Conservation (phyloP, 2,888 invertebrate genomes). For the Pseudoips prasinana region DNA sequence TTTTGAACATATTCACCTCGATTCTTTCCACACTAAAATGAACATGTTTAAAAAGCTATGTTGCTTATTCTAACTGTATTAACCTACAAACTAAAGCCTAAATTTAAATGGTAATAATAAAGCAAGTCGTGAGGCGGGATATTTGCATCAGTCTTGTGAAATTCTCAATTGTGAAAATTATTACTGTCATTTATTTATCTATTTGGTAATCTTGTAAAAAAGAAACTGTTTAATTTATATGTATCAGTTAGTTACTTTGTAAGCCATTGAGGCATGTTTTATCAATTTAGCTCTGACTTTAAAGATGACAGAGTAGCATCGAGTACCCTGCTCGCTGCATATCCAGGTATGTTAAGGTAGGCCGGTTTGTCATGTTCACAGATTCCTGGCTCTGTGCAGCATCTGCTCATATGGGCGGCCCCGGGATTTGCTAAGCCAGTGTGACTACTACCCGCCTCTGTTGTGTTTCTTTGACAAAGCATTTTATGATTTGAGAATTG, state of each 20-base stretch:
- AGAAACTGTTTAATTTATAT: slow-evolving; percentile 50
- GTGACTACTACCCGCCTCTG: slow-evolving; percentile 56
- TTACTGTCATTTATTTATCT: slow-evolving; percentile 73
- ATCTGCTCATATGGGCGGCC: slow-evolving; percentile 51
- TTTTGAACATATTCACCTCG: slow-evolving; percentile 47
- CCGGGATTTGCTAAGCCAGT: slow-evolving; percentile 36
- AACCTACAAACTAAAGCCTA: slow-evolving; percentile 70
- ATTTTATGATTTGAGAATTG: slow-evolving; percentile 77
- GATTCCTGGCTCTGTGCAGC: slow-evolving; percentile 73
- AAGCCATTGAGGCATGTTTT: slow-evolving; percentile 22
- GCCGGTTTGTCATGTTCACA: slow-evolving; percentile 80
- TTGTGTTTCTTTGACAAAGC: slow-evolving; percentile 62
- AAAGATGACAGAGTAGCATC: slow-evolving; percentile 75
- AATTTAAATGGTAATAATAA: slow-evolving; percentile 81
- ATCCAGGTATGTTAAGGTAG: slow-evolving; percentile 76
- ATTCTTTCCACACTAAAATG: slow-evolving; percentile 18
- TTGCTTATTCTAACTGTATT: slow-evolving; percentile 59
- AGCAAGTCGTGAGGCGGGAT: slow-evolving; percentile 82
- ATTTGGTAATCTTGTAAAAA: slow-evolving; percentile 77
- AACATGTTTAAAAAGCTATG: slow-evolving; percentile 59
- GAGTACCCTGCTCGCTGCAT: slow-evolving; percentile 69
- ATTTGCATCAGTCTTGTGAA: slow-evolving; percentile 83
- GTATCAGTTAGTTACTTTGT: slow-evolving; percentile 38
- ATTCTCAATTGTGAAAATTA: slow-evolving; percentile 78
- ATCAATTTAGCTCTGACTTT: slow-evolving; percentile 78